Evolutionary conservation across 2,888 invertebrate genomes (phyloP).

Genomic region (Sarcophaga carnaria): DNA sequence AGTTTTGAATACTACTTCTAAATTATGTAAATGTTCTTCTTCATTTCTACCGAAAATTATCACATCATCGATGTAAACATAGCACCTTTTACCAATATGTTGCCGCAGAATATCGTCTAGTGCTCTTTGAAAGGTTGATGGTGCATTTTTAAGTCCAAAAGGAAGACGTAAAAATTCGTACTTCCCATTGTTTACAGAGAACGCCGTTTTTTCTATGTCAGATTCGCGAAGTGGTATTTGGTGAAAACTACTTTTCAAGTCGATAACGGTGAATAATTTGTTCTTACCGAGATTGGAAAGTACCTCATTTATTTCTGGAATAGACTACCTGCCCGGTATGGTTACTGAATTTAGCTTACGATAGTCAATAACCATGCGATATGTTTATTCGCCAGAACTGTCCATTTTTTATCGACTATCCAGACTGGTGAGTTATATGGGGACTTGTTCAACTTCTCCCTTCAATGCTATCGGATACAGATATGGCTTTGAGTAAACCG

Average conservation of each 20-base stretch:
- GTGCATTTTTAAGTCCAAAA: not conserved
- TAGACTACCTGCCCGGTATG: slow-evolving; percentile 9
- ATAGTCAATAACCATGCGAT: not conserved
- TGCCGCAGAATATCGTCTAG: slow-evolving; percentile 13
- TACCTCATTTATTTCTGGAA: not conserved
- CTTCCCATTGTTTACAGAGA: slow-evolving; percentile 32
- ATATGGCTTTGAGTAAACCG: not conserved
- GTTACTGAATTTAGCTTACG: not conserved
- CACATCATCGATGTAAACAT: slow-evolving; percentile 37
- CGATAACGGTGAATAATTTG: slow-evolving; percentile 14
- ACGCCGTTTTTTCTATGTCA: slow-evolving; percentile 2
- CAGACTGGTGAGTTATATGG: slow-evolving; percentile 31
- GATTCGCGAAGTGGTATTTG: not conserved
- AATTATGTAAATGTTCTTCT: not conserved
- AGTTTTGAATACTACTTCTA: not conserved
- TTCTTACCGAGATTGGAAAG: too few relatives aligned
- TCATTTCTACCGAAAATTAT: slow-evolving; percentile 22
- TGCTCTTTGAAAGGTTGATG: slow-evolving; percentile 5
- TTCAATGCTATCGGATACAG: slow-evolving; percentile 7
- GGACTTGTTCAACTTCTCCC: slow-evolving; percentile 7
- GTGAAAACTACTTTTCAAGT: slow-evolving; percentile 20
- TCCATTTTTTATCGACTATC: slow-evolving; percentile 19
- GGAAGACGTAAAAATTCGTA: slow-evolving; percentile 32
- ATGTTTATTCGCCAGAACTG: slow-evolving; percentile 10
- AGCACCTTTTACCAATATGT: slow-evolving; percentile 31